Evolutionary conservation across 2,797 vertebrate species (phyloP).

Genomic region (Poeciliopsis presidionis): DNA sequence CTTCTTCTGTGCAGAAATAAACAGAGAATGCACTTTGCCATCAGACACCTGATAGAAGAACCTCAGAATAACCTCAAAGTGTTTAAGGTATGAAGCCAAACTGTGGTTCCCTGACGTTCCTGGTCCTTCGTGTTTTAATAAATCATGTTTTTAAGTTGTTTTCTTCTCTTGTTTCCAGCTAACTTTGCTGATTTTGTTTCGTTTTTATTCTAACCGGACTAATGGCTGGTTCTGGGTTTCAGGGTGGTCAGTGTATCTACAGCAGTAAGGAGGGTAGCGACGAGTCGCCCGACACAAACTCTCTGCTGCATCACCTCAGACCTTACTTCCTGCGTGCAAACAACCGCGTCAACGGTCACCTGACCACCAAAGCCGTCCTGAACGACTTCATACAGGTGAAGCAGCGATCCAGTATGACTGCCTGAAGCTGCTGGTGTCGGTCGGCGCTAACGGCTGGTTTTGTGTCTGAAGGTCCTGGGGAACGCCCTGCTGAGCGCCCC

Average conservation of each 20-base stretch:
- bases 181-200: not conserved
- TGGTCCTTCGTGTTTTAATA: not conserved
- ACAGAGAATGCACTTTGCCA: slow-evolving; percentile 95
- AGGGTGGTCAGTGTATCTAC: slow-evolving; percentile 95
- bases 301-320: slow-evolving; percentile 89
- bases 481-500: slow-evolving; percentile 85
- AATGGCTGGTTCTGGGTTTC: slow-evolving; percentile 18
- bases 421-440: not conserved
- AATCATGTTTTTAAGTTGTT: not conserved
- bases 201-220: not conserved
- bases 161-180: not conserved
- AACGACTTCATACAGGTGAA: slow-evolving; percentile 89
- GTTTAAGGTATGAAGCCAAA: slow-evolving; percentile 88
- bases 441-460: not conserved
- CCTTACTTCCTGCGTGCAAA: slow-evolving; percentile 91
- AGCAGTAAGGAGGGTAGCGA: slow-evolving; percentile 90
- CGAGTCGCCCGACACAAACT: slow-evolving; percentile 84
- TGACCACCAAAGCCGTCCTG: slow-evolving; percentile 84
- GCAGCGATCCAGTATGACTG: not conserved
- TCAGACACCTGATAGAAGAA: slow-evolving; percentile 95
- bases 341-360: slow-evolving; percentile 83
- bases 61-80: slow-evolving; percentile 99
- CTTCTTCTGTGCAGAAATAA: slow-evolving; percentile 84
- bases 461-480: slow-evolving; percentile 79
- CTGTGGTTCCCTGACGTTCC: not conserved